A percentile compares a stretch with the other conserved stretches of the same genome.
phyloP scores from a whole-genome alignment of 2,888 invertebrate species.

The Orchesellides sinensis region DNA sequence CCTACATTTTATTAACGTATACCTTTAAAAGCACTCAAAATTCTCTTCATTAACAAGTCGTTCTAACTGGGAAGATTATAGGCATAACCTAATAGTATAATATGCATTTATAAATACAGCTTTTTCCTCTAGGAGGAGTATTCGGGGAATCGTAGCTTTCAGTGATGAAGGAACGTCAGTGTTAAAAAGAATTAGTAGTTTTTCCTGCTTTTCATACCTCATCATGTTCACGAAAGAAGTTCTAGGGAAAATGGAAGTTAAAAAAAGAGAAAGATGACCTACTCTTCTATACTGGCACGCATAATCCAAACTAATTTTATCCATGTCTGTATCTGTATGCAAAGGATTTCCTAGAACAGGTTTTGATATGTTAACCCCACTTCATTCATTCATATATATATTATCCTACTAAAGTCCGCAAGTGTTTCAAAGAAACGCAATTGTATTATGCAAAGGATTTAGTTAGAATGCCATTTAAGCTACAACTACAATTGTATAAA shows the following conservation, averaged over 20 bases:
- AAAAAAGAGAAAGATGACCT: slow-evolving; percentile 12
- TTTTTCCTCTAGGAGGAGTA: background rate
- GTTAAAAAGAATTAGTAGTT: background rate
- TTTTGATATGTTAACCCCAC: too few relatives aligned
- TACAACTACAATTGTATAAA: too few relatives aligned
- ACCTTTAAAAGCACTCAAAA: background rate
- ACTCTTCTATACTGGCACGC: background rate
- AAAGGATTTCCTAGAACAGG: too few relatives aligned
- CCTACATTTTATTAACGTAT: background rate
- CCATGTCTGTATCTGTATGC: background rate
- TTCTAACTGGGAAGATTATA: background rate
- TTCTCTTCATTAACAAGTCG: background rate
- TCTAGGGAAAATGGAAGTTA: slow-evolving; percentile 1
- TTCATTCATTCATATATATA: too few relatives aligned
- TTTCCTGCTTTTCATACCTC: background rate
- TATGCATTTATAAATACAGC: too few relatives aligned
- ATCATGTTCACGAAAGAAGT: background rate
- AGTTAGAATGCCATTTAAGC: too few relatives aligned
- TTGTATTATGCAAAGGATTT: too few relatives aligned
- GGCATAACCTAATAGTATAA: background rate
- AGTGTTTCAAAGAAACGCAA: too few relatives aligned
- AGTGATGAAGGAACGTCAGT: background rate
- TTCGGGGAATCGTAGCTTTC: background rate
- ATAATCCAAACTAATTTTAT: slow-evolving; percentile 16
- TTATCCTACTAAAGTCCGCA: too few relatives aligned